Base-by-base conservation (phyloP, 1,140 invertebrate species). In the Temnothorax longispinosus region DNA sequence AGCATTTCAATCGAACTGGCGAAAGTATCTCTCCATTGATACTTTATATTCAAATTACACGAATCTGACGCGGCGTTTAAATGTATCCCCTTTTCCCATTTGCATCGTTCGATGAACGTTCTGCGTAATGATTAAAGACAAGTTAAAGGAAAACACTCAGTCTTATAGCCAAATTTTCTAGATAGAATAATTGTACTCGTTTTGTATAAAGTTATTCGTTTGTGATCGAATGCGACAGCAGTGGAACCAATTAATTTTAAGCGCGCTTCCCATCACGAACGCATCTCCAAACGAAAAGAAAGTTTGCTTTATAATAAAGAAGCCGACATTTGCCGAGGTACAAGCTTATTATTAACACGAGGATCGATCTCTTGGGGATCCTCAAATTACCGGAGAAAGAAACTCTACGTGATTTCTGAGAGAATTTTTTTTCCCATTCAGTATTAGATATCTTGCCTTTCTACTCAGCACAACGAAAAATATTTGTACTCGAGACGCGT, bases 211-310 rank as follows among this genome's bases (percentile, higher is more conserved):
- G 47, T 60, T 58, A 74, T 82, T 32, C 54, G 15, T 82, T 82
- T 60, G 67, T 74, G 80, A 82, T 72, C 67, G 18, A 72, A 27
- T 58, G 67, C 18, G 80, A 84, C 41, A 58, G 80, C 38, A 84
- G 54, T 38, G 41, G 80, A 84, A 84, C 80, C 80, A 84, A 84
- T 84, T 84, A 84, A 84, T 84, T 82, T 74, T 84, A 84, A 84
- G 80, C 80, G 52, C 38, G 65, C 54, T 74, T 74, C 41, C 38
- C 52, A 10, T 47, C n/a, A 32, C 21, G 64, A 41, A 54, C 35
- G 52, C 18, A 82, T 13, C 10, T 82, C 35, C 10, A 18, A n/a
- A 18, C 10, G 18, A 64, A 44, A 62, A 10, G 10, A 54, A 74
- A 69, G 47, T 71, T 81, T 11, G 52, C 18, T 6, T 27, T 82